Evolutionary conservation across 2,797 vertebrate species (phyloP).

Genomic region (Novumbra hubbsi): DNA sequence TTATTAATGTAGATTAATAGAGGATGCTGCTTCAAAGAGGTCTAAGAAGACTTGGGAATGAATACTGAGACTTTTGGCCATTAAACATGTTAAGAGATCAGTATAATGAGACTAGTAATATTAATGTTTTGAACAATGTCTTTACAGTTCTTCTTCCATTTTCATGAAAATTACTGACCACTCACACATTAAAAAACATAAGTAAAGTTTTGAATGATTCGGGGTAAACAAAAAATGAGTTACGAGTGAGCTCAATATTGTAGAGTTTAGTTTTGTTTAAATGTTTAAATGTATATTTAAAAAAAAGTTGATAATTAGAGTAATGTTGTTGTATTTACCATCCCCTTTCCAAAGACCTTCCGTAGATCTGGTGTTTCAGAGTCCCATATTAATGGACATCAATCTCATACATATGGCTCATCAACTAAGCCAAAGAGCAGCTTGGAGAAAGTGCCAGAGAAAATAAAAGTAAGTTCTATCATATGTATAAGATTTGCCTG

Average conservation of each 20-base stretch:
- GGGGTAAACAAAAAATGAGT: neutral
- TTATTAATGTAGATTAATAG: conserved; percentile 68
- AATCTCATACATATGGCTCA: conserved; percentile 62
- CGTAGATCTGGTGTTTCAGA: conserved; percentile 51
- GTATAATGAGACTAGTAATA: neutral
- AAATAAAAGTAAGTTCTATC: conserved; percentile 72
- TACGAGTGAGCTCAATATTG: neutral
- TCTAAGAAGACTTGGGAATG: conserved; percentile 42
- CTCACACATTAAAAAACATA: neutral
- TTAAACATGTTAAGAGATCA: neutral
- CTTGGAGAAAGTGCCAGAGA: conserved; percentile 59
- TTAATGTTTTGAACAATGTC: neutral
- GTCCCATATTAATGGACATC: conserved; percentile 62
- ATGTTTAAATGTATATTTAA: neutral
- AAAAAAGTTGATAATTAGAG: neutral
- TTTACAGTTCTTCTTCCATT: neutral
- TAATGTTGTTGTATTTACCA: neutral
- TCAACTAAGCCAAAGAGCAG: conserved; percentile 57
- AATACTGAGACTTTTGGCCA: conserved; percentile 18
- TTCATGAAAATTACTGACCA: neutral
- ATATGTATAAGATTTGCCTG: neutral
- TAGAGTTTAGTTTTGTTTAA: neutral
- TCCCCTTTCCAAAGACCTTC: conserved; percentile 34
- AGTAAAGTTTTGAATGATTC: conserved; percentile 15
- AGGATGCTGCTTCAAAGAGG: conserved; percentile 66